Conservation (phyloP, 2,113 vertebrate species). For the Bubo blakistoni region DNA sequence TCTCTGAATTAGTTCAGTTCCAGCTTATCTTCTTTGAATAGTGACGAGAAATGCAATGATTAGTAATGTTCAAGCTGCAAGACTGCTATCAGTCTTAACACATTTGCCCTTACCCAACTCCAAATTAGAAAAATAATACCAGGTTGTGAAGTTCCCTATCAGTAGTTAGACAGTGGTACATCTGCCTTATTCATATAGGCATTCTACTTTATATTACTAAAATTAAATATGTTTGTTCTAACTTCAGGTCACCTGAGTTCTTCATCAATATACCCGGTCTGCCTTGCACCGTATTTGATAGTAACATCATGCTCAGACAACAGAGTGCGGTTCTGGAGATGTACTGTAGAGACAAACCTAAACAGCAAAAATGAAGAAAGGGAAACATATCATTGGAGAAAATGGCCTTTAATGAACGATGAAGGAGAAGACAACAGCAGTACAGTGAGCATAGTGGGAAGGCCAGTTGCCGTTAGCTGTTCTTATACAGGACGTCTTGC, state of each 20-base stretch:
- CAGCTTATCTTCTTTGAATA: neutral
- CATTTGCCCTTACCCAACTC: neutral
- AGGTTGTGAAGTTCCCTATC: neutral
- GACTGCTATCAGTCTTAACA: neutral
- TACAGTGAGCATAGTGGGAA: constrained; percentile 85
- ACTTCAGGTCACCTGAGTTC: constrained; percentile 92
- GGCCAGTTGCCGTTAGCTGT: constrained; percentile 95
- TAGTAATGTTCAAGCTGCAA: neutral
- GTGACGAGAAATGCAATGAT: neutral
- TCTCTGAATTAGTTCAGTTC: neutral
- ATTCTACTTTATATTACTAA: neutral
- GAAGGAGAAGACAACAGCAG: constrained; percentile 90
- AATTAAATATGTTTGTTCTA: neutral
- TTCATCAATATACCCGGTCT: constrained; percentile 98
- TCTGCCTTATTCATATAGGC: neutral
- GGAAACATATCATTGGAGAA: constrained; percentile 85
- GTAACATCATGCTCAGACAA: constrained; percentile 97
- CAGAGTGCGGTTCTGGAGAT: constrained; percentile 93
- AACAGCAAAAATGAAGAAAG: constrained; percentile 55
- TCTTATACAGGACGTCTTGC: constrained; percentile 96
- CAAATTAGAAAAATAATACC: neutral
- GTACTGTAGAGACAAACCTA: constrained; percentile 77
- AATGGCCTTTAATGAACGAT: constrained; percentile 94
- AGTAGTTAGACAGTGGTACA: neutral
- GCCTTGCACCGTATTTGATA: constrained; percentile 94